Evolutionary conservation across 2,888 invertebrate genomes (phyloP).

Genomic region (Autographa gamma): DNA sequence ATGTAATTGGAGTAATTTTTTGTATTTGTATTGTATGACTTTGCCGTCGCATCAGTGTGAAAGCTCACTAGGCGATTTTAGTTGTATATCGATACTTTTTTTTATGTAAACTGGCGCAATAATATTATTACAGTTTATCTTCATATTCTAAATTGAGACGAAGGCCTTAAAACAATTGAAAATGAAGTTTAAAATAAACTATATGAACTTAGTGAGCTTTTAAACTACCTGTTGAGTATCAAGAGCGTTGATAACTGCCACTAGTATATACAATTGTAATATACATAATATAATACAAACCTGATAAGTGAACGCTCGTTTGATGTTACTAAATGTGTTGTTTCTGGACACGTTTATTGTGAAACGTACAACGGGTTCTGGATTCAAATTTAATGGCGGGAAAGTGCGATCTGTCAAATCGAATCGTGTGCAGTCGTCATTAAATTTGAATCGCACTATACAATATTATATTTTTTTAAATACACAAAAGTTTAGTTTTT

Average conservation of each 20-base stretch:
- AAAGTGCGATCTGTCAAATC: too few relatives aligned
- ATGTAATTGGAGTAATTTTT: constrained; percentile 63
- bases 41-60: constrained; percentile 65
- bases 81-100: not conserved
- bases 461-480: constrained; percentile 27
- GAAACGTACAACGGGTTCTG: constrained; percentile 31
- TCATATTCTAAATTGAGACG: constrained; percentile 17
- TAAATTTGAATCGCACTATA: not conserved
- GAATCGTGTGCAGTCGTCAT: too few relatives aligned
- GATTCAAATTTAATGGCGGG: too few relatives aligned
- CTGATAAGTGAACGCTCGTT: constrained; percentile 78
- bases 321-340: constrained; percentile 59
- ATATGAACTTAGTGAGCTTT: constrained; percentile 58
- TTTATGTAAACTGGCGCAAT: constrained; percentile 27
- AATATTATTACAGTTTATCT: constrained; percentile 26
- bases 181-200: constrained; percentile 19
- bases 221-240: constrained; percentile 62
- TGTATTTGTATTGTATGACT: constrained; percentile 62
- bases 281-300: constrained; percentile 76
- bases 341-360: constrained; percentile 55
- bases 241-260: constrained; percentile 86
- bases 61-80: constrained; percentile 52
- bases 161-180: constrained; percentile 42
- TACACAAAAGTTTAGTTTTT: not conserved
- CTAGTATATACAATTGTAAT: constrained; percentile 83